These are phyloP conservation scores for Leptoclinus maculatus DNA, from an alignment of 2,797 vertebrate genomes.

Conservation along the genomic window DNA sequence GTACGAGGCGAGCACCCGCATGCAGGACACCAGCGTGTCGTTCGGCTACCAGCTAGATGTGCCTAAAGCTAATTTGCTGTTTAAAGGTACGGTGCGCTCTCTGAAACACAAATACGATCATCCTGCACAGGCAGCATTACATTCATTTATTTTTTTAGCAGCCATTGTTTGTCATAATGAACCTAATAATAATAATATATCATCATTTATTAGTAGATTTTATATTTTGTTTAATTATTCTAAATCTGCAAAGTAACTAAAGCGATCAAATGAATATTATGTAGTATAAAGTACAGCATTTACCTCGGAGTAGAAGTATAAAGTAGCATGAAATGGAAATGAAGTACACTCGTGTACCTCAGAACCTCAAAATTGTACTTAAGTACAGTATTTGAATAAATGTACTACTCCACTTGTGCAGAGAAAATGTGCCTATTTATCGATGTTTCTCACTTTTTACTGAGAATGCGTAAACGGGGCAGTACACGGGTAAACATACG, in stretches of 20 bases:
- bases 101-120: not conserved
- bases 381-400: not conserved
- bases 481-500: not conserved
- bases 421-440: not conserved
- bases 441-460: not conserved
- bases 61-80: conserved; percentile 90
- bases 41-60: conserved; percentile 93
- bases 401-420: not conserved
- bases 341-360: not conserved
- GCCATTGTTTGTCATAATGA: not conserved
- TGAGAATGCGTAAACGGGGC: no score
- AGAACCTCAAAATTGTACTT: not conserved
- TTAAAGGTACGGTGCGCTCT: conserved; percentile 85
- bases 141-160: not conserved
- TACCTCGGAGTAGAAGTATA: not conserved
- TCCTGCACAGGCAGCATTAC: not conserved
- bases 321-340: not conserved
- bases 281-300: not conserved
- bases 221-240: not conserved
- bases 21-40: conserved; percentile 90
- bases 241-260: not conserved
- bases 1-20: conserved; percentile 89
- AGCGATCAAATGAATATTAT: not conserved
- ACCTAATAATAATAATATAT: no score
- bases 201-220: no score